Percentiles rank a stretch among this genome's conserved stretches.
phyloP scores from a whole-genome alignment of 1,140 invertebrate species.

The Drosophila hydei region DNA sequence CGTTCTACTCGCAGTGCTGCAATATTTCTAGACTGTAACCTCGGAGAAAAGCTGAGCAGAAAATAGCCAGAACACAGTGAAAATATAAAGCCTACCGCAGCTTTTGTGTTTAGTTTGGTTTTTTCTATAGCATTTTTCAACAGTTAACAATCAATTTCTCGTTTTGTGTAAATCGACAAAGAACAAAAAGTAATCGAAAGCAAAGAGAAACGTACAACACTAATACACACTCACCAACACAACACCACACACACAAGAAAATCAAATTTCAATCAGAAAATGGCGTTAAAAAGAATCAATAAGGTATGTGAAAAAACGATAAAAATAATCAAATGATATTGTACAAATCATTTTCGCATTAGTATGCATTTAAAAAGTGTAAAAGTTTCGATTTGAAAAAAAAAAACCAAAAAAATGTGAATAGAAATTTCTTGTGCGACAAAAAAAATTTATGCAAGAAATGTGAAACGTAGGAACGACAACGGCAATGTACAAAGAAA shows the following conservation, averaged over 20 bases:
- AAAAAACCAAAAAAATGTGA: constrained; percentile 48
- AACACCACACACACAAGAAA: constrained; percentile 74
- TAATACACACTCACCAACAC: constrained; percentile 67
- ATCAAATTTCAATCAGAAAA: constrained; percentile 86
- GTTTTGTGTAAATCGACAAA: constrained; percentile 65
- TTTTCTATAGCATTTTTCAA: constrained; percentile 52
- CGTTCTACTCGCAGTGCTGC: constrained; percentile 78
- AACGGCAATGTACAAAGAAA: constrained; percentile 64
- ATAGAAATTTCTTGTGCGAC: constrained; percentile 58
- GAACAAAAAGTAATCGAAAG: constrained; percentile 74
- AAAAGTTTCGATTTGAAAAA: constrained; percentile 35
- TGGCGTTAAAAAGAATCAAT: constrained; percentile 98
- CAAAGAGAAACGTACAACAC: constrained; percentile 61
- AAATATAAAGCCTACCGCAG: constrained; percentile 61
- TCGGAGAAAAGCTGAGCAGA: constrained; percentile 63
- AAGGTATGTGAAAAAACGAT: constrained; percentile 89
- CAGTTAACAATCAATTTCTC: constrained; percentile 45
- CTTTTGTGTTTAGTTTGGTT: constrained; percentile 79
- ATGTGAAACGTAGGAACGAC: constrained; percentile 79
- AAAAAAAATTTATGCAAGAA: constrained; percentile 83
- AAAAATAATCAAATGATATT: constrained; percentile 50
- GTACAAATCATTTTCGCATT: constrained; percentile 30
- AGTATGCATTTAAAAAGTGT: constrained; percentile 35
- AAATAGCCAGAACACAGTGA: constrained; percentile 55
- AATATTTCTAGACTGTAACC: constrained; percentile 72